Conservation (phyloP, 2,888 invertebrate species). For the Rosalia funebris region DNA sequence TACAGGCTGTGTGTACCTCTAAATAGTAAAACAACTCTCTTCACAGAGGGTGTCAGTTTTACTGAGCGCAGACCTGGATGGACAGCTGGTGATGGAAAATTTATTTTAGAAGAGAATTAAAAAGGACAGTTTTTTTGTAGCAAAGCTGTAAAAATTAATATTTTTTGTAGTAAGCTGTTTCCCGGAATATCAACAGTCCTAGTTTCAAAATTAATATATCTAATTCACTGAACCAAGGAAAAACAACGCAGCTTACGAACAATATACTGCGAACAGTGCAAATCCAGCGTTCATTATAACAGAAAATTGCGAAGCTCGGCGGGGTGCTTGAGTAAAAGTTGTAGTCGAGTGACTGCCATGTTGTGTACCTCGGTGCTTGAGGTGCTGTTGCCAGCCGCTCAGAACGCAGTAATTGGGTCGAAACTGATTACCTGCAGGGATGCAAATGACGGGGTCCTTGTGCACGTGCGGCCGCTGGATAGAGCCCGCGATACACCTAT, state of each 20-base stretch:
- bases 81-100: too few relatives aligned
- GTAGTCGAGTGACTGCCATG: slow-evolving; percentile 18
- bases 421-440: slow-evolving; percentile 44
- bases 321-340: slow-evolving; percentile 20
- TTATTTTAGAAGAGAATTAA: too few relatives aligned
- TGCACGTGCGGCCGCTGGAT: slow-evolving; percentile 33
- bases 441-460: slow-evolving; percentile 38
- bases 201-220: background rate
- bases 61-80: too few relatives aligned
- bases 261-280: background rate
- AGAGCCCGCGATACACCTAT: slow-evolving; percentile 27
- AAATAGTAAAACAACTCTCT: too few relatives aligned
- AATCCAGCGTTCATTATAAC: slow-evolving; percentile 22
- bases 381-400: slow-evolving; percentile 20
- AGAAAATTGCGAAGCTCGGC: slow-evolving; percentile 21
- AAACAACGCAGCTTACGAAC: background rate
- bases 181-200: background rate
- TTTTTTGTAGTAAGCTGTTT: background rate
- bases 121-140: too few relatives aligned
- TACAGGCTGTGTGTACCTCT: too few relatives aligned
- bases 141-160: background rate
- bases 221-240: too few relatives aligned
- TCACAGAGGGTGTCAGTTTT: too few relatives aligned
- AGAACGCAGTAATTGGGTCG: slow-evolving; percentile 38
- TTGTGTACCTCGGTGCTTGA: slow-evolving; percentile 15